Evolutionary conservation across 1,140 invertebrate species (phyloP), one percentile per base, ranked within the genome.

Genomic region (Euglossa dilemma): DNA sequence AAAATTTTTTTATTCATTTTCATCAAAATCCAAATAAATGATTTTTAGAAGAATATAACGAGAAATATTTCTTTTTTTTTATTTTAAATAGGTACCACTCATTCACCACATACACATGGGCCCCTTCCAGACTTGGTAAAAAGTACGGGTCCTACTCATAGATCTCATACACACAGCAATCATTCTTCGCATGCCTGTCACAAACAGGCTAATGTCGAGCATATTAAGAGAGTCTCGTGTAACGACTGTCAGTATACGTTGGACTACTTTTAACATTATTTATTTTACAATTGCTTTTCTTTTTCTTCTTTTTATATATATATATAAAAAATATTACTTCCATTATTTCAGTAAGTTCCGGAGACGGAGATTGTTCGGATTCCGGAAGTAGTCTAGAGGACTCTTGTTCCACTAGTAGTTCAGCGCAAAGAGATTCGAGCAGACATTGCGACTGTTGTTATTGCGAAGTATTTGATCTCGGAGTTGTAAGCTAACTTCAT

Each of bases 401-500:
- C 83, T 94, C 95, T 74, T 96, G 95, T 85, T 96, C 96, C 14
- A 94, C 94, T 7, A 94, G 92, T 70, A 94, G 94, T 56, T 94
- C 94, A 12, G 93, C 92, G 3, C 94, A 93, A 36, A 90, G 95
- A 71, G 96, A 96, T 85, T 94, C 95, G 16, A 95, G 89, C 80
- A 89, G 95, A 89, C 96, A 96, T 87, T 97, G 96, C 92, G 96
- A 96, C 90, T 97, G 96, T 92, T 97, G 96, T 91, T 97, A 96
- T 90, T 97, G 96, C 91, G 96, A 97, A 93, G 96, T 97, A 75
- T 97, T 97, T 92, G 96, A 96, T 6, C 96, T 96, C 92, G 96
- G 95, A 59, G 95, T 95, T 91, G 96, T 96, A 91, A 95, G 95
- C 94, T 47, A 25, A 18, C 25, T 61, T 67, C 9, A 6, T 63